A percentile compares a stretch with the other conserved stretches of the same genome.
These are phyloP conservation scores for Rhynchonema sp. DNA, from an alignment of 2,888 invertebrate genomes.

Conservation along the genomic window DNA sequence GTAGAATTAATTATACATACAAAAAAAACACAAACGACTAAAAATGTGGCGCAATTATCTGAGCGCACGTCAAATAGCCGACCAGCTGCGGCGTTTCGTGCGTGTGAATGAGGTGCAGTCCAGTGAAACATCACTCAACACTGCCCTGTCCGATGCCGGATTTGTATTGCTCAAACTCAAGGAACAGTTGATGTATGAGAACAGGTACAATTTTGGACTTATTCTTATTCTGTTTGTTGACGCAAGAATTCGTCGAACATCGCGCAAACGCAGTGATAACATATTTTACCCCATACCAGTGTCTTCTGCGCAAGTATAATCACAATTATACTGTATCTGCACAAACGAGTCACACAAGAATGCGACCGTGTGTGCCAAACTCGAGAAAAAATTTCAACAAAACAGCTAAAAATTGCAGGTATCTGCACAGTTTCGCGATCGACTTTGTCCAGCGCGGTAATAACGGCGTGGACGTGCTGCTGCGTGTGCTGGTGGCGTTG, in stretches of 20 bases:
- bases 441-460: constrained; percentile 2
- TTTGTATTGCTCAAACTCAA: constrained; percentile 2
- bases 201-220: no score
- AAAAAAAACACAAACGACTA: no score
- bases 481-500: constrained; percentile 2
- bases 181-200: constrained; percentile 3
- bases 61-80: constrained; percentile 3
- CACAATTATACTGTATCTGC: no score
- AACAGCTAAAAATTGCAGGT: neutral
- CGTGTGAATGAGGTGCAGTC: neutral
- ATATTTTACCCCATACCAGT: no score
- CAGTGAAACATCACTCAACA: neutral
- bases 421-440: neutral
- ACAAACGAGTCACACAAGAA: no score
- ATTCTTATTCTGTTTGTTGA: no score
- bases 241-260: no score
- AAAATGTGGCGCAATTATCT: constrained; percentile 2
- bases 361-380: no score
- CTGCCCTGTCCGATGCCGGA: constrained; percentile 1
- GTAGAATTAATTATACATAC: no score
- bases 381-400: no score
- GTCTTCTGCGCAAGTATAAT: no score
- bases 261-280: no score
- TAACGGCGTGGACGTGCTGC: constrained; percentile 4
- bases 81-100: constrained; percentile 3